Conservation (phyloP, 92 coral and sea anemone species). For the Hydrozoanthus gracilis region DNA sequence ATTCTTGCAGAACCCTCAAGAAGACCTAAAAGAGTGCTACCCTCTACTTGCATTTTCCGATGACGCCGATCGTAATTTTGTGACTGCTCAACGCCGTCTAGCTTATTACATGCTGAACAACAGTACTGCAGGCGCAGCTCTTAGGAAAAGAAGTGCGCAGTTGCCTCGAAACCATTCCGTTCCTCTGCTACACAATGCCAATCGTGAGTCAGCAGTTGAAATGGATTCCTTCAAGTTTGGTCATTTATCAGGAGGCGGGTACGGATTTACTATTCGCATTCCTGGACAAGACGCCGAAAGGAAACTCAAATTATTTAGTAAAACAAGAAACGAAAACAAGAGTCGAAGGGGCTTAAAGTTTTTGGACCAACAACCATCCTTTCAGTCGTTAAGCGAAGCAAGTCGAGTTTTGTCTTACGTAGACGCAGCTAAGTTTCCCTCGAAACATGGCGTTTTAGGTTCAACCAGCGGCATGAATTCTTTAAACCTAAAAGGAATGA, state of each 20-base stretch:
- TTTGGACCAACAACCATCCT: conserved; percentile 33
- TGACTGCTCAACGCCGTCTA: conserved; percentile 86
- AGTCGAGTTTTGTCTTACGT: conserved; percentile 6
- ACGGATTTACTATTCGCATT: conserved; percentile 88
- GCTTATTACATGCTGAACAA: conserved; percentile 88
- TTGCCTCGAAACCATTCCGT: conserved; percentile 40
- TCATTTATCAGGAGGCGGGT: conserved; percentile 75
- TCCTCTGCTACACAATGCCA: conserved; percentile 36
- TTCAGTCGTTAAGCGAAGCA: conserved; percentile 79
- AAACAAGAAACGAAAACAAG: neutral
- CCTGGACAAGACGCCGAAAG: conserved; percentile 66
- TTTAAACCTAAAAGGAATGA: neutral
- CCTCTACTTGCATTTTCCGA: conserved; percentile 76
- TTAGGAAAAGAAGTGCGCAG: conserved; percentile 21
- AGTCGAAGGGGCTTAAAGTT: neutral
- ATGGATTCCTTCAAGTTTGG: conserved; percentile 84
- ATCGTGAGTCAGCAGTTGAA: conserved; percentile 53
- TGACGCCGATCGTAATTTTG: conserved; percentile 78
- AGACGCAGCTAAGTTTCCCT: neutral
- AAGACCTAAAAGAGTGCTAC: conserved; percentile 23
- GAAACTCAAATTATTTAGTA: conserved; percentile 7
- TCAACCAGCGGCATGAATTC: neutral
- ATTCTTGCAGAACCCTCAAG: conserved; percentile 13
- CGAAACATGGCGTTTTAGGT: neutral
- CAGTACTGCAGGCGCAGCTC: conserved; percentile 45